These are phyloP conservation scores for Neoaliturus tenellus DNA, from an alignment of 2,888 invertebrate genomes.

Conservation along the genomic window DNA sequence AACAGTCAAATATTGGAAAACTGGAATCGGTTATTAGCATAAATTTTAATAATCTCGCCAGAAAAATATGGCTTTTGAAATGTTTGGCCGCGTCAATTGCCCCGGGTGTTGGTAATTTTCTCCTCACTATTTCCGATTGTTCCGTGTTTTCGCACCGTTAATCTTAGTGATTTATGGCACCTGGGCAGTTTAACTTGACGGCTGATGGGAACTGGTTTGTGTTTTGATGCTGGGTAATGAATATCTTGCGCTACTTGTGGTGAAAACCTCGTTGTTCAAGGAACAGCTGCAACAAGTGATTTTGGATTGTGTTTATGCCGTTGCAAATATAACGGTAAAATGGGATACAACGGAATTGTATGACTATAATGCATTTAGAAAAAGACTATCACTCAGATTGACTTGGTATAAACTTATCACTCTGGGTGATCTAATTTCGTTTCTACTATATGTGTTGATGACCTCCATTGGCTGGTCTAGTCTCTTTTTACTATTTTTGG, in stretches of 20 bases:
- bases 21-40: constrained; percentile 27
- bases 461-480: no score
- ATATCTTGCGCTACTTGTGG: neutral
- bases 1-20: constrained; percentile 45
- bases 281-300: no score
- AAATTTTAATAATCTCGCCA: constrained; percentile 38
- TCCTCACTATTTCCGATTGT: constrained; percentile 32
- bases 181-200: neutral
- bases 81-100: neutral
- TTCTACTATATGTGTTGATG: no score
- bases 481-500: no score
- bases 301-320: no score
- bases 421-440: no score
- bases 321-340: no score
- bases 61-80: constrained; percentile 31
- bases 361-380: no score
- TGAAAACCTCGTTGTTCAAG: no score
- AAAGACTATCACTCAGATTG: no score
- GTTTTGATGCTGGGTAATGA: neutral
- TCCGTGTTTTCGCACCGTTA: constrained; percentile 25
- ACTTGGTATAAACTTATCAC: no score
- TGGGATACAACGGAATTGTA: no score
- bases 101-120: neutral
- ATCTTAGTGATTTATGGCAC: constrained; percentile 23
- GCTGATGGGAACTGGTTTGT: neutral